A percentile compares a stretch with the other conserved stretches of the same genome.
phyloP scores from a whole-genome alignment of 2,888 invertebrate genomes.

The Brassicogethes aeneus region DNA sequence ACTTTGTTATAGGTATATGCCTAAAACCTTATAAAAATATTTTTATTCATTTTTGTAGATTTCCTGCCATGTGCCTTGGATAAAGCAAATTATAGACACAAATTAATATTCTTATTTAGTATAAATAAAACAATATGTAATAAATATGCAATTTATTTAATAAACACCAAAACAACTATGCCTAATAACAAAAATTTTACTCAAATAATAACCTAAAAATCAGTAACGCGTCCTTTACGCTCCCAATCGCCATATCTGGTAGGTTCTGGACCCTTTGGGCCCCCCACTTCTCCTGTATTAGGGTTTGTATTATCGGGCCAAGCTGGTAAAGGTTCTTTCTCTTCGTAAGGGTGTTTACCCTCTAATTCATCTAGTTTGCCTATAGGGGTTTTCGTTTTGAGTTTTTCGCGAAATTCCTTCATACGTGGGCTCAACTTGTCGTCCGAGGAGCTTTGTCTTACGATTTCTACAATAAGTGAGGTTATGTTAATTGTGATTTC shows the following conservation, averaged over 20 bases:
- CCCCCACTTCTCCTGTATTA: slow-evolving; percentile 88
- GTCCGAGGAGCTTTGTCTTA: slow-evolving; percentile 16
- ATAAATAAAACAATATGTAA: too few species aligned
- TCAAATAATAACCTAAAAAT: slow-evolving; percentile 57
- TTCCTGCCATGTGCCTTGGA: slow-evolving; percentile 30
- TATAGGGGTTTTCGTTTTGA: slow-evolving; percentile 55
- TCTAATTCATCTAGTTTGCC: slow-evolving; percentile 70
- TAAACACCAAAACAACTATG: not conserved
- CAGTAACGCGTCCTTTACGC: slow-evolving; percentile 90
- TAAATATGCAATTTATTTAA: not conserved
- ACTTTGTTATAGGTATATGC: not conserved
- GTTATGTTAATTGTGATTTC: not conserved
- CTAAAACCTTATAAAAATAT: not conserved
- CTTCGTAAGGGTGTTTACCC: slow-evolving; percentile 62
- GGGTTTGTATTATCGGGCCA: slow-evolving; percentile 89
- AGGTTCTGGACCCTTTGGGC: slow-evolving; percentile 95
- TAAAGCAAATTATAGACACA: slow-evolving; percentile 10
- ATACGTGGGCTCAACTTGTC: slow-evolving; percentile 46
- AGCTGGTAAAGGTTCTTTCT: slow-evolving; percentile 72
- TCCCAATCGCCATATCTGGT: slow-evolving; percentile 99
- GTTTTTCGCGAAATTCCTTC: slow-evolving; percentile 64
- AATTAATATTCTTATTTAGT: too few species aligned
- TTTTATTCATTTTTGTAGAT: slow-evolving; percentile 21
- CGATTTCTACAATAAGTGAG: slow-evolving; percentile 10
- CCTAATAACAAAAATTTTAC: not conserved